phyloP scores from a whole-genome alignment of 1,140 invertebrate genomes.

The Macrotrachela quadricornifera region DNA sequence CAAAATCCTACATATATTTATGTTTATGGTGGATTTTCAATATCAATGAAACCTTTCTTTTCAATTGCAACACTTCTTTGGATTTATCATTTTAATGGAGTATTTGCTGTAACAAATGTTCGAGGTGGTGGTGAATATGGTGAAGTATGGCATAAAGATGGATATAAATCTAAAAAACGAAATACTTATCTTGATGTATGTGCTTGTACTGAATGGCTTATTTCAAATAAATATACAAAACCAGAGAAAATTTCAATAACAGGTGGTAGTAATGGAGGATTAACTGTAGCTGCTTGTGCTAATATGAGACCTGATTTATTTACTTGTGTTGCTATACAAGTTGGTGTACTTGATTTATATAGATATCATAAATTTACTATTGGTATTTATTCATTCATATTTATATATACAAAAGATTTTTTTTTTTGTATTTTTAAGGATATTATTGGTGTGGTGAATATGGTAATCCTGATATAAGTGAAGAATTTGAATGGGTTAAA shows the following conservation, averaged over 20 bases:
- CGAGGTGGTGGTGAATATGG: slow-evolving; percentile 89
- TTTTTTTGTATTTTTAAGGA: too few relatives aligned
- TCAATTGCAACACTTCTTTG: slow-evolving; percentile 60
- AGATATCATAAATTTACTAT: slow-evolving; percentile 95
- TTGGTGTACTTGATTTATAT: slow-evolving; percentile 91
- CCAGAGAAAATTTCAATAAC: slow-evolving; percentile 48
- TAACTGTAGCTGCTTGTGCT: slow-evolving; percentile 61
- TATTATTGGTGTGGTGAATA: slow-evolving; percentile 88
- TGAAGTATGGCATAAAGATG: slow-evolving; percentile 81
- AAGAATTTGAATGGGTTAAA: slow-evolving; percentile 63
- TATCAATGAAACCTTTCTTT: slow-evolving; percentile 64
- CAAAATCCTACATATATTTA: slow-evolving; percentile 60
- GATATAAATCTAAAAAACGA: slow-evolving; percentile 74
- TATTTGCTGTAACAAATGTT: slow-evolving; percentile 75
- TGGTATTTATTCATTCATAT: too few relatives aligned
- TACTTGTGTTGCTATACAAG: slow-evolving; percentile 67
- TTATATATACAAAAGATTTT: too few relatives aligned
- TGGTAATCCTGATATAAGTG: slow-evolving; percentile 63
- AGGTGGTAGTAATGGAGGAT: slow-evolving; percentile 84
- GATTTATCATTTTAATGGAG: slow-evolving; percentile 55
- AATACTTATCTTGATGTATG: slow-evolving; percentile 95
- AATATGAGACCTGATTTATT: slow-evolving; percentile 88
- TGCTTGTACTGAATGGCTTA: slow-evolving; percentile 66
- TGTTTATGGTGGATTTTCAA: slow-evolving; percentile 92
- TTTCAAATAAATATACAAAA: slow-evolving; percentile 54